A percentile compares a stretch with the other conserved stretches of the same genome.
Evolutionary conservation across 2,113 vertebrate species (phyloP).

Genomic region (Gavialis gangeticus): DNA sequence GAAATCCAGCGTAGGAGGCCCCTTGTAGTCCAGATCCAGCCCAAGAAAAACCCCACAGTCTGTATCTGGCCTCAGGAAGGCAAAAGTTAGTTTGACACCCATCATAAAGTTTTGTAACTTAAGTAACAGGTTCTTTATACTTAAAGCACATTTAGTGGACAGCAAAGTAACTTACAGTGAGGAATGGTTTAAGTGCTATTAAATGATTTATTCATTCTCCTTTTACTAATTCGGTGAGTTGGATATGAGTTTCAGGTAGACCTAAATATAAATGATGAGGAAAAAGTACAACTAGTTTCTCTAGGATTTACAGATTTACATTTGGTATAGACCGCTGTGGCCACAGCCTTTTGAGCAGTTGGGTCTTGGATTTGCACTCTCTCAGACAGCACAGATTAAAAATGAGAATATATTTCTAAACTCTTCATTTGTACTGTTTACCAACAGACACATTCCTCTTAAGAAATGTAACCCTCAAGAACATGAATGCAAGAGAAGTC

Average conservation of each 20-base stretch:
- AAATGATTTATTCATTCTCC: not conserved
- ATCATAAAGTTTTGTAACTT: not conserved
- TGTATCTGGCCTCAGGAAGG: too few relatives aligned
- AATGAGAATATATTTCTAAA: not conserved
- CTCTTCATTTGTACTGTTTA: not conserved
- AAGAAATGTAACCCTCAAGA: not conserved
- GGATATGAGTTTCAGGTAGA: not conserved
- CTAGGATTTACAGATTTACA: not conserved
- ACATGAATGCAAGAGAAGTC: not conserved
- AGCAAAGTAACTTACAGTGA: not conserved
- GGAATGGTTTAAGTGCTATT: not conserved
- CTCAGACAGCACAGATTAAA: not conserved
- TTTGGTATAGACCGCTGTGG: rapidly evolving
- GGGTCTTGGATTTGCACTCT: rapidly evolving
- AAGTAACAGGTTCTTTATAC: not conserved
- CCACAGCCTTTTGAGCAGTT: not conserved
- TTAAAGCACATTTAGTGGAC: not conserved
- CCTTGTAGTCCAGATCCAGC: too few relatives aligned
- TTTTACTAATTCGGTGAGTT: not conserved
- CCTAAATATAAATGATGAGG: not conserved
- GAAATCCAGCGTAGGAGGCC: too few relatives aligned
- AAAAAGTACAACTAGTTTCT: not conserved
- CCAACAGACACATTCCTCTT: not conserved
- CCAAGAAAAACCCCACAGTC: too few relatives aligned
- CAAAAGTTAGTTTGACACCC: too few relatives aligned